Percentiles rank a stretch among this genome's conserved stretches.
These are phyloP conservation scores for Oryzias melastigma DNA, from an alignment of 2,113 vertebrate genomes.

Conservation along the genomic window DNA sequence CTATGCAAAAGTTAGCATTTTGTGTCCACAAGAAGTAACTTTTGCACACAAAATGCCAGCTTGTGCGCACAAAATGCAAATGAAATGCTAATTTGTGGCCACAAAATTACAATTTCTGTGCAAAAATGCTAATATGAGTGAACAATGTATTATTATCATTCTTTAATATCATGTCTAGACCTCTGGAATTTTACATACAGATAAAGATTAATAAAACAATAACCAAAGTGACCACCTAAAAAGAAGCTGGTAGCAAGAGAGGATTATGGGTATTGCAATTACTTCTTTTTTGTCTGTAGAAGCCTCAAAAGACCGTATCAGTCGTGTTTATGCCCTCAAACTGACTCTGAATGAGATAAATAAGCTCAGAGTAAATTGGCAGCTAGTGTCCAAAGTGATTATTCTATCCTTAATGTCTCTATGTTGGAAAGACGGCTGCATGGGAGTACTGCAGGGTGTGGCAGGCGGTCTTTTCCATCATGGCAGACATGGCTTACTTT, in stretches of 20 bases:
- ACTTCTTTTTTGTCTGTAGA: slow-evolving; percentile 51
- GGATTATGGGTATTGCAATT: slow-evolving; percentile 57
- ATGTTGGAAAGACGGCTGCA: slow-evolving; percentile 57
- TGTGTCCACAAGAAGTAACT: too few species aligned
- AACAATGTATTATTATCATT: too few species aligned
- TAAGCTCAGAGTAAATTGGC: slow-evolving; percentile 68
- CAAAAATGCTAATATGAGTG: too few species aligned
- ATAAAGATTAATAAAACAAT: slow-evolving; percentile 36
- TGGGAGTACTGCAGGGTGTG: slow-evolving; percentile 54
- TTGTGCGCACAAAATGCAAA: too few species aligned
- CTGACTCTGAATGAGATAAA: slow-evolving; percentile 68
- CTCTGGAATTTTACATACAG: not conserved
- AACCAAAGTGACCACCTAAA: slow-evolving; percentile 33
- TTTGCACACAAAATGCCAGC: too few species aligned
- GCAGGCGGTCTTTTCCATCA: slow-evolving; percentile 56
- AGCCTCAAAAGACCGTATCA: slow-evolving; percentile 49
- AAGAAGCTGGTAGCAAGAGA: slow-evolving; percentile 54
- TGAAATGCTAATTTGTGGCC: too few species aligned
- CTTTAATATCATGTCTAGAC: too few species aligned
- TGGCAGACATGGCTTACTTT: slow-evolving; percentile 70
- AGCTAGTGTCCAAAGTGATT: slow-evolving; percentile 63
- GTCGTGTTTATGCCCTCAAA: slow-evolving; percentile 61
- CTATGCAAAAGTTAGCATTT: too few species aligned
- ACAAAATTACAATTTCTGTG: too few species aligned
- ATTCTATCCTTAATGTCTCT: slow-evolving; percentile 69